Evolutionary conservation across 2,888 invertebrate genomes (phyloP).

Genomic region (Agrochola circellaris): DNA sequence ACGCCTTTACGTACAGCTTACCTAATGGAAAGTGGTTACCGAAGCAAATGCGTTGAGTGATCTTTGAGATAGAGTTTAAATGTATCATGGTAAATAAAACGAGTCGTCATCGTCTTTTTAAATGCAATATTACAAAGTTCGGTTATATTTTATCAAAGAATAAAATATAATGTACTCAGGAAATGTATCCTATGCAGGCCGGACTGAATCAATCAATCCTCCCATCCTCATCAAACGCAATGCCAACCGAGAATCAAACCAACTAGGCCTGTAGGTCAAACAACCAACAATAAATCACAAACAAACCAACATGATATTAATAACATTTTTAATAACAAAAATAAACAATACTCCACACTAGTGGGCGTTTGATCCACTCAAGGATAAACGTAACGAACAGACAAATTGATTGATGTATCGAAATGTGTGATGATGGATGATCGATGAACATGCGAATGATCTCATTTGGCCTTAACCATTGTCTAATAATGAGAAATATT

Average conservation of each 20-base stretch:
- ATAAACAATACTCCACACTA: slow-evolving; percentile 46
- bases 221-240: neutral
- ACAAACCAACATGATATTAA: slow-evolving; percentile 50
- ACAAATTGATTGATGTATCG: slow-evolving; percentile 85
- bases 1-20: too few relatives aligned
- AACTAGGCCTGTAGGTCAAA: slow-evolving; percentile 43
- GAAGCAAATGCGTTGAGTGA: too few relatives aligned
- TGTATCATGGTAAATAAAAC: neutral
- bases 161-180: neutral
- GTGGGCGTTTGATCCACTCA: slow-evolving; percentile 64
- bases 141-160: neutral
- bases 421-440: slow-evolving; percentile 80
- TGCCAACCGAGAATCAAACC: slow-evolving; percentile 6
- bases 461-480: slow-evolving; percentile 84
- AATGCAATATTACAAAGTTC: neutral
- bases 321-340: slow-evolving; percentile 61
- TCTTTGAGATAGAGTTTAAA: neutral
- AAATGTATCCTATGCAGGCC: neutral
- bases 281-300: slow-evolving; percentile 46
- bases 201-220: neutral
- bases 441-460: slow-evolving; percentile 75
- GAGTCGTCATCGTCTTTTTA: neutral
- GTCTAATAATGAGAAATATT: slow-evolving; percentile 72
- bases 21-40: too few relatives aligned
- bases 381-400: slow-evolving; percentile 52